phyloP scores from a whole-genome alignment of 2,888 invertebrate genomes.

The Melinaea menophilus region DNA sequence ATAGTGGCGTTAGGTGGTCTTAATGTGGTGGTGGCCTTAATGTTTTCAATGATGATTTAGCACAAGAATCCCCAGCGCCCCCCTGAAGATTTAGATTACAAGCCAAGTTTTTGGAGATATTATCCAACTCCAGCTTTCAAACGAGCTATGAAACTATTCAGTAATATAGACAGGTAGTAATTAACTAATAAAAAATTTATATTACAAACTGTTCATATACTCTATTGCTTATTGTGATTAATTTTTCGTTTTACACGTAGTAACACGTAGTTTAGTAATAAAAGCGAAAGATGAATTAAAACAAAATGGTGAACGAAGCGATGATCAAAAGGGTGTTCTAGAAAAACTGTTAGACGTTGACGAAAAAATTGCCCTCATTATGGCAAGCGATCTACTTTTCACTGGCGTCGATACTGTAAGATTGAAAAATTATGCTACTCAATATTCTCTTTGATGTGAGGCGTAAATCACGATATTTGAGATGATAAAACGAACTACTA shows the following conservation, averaged over 20 bases:
- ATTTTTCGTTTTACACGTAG: not conserved
- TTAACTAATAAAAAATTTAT: slow-evolving; percentile 32
- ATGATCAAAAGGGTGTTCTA: slow-evolving; percentile 74
- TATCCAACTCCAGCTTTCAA: slow-evolving; percentile 49
- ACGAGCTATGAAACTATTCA: slow-evolving; percentile 26
- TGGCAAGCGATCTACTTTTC: slow-evolving; percentile 82
- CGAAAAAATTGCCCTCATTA: slow-evolving; percentile 78
- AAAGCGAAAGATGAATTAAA: slow-evolving; percentile 1
- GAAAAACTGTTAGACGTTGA: slow-evolving; percentile 79
- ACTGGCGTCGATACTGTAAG: slow-evolving; percentile 84
- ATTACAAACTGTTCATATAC: slow-evolving; percentile 29
- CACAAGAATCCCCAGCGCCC: slow-evolving; percentile 47
- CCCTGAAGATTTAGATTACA: slow-evolving; percentile 50
- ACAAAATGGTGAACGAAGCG: not conserved
- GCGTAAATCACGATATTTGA: slow-evolving; percentile 7
- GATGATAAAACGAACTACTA: not conserved
- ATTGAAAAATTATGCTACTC: not conserved
- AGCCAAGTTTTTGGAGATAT: slow-evolving; percentile 52
- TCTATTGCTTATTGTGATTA: too few species aligned
- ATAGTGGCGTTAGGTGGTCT: slow-evolving; percentile 56
- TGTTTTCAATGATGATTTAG: slow-evolving; percentile 49
- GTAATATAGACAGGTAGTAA: not conserved
- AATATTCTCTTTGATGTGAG: slow-evolving; percentile 7
- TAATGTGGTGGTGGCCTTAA: too few species aligned
- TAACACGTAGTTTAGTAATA: not conserved